Conservation (phyloP, 1,140 invertebrate genomes). For the Lucilia cuprina region DNA sequence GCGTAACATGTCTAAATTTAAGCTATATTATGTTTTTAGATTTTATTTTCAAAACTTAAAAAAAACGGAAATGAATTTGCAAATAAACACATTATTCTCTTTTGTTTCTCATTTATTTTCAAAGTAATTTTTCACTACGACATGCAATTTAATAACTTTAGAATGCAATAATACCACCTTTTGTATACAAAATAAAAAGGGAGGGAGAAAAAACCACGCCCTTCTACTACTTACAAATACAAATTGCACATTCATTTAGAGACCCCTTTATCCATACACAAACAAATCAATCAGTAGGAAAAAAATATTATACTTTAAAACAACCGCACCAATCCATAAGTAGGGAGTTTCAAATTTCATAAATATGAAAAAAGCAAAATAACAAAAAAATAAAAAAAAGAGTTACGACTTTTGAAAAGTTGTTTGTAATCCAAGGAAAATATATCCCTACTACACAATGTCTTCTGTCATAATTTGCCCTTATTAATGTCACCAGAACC, state of each 20-base stretch:
- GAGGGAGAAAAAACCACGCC: neutral
- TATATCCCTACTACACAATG: conserved; percentile 8
- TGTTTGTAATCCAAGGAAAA: neutral
- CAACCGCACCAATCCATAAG: conserved; percentile 10
- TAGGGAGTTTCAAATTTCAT: conserved; percentile 14
- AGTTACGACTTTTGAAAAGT: conserved; percentile 14
- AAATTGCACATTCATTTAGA: neutral
- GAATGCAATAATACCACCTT: neutral
- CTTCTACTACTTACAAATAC: neutral
- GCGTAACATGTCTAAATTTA: neutral
- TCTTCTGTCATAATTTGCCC: conserved; percentile 10
- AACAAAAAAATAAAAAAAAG: neutral
- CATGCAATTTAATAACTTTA: neutral
- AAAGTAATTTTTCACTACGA: neutral
- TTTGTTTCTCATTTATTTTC: neutral
- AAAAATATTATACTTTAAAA: neutral
- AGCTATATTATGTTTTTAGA: neutral
- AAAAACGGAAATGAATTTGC: conserved; percentile 17
- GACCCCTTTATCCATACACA: neutral
- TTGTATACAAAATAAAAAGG: neutral
- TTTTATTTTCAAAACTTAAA: neutral
- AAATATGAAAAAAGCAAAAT: neutral
- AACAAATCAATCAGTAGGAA: neutral
- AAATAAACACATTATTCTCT: neutral
- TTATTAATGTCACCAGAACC: conserved; percentile 17